Conservation (phyloP, 2,113 vertebrate species). For the Pterocles burchelli region DNA sequence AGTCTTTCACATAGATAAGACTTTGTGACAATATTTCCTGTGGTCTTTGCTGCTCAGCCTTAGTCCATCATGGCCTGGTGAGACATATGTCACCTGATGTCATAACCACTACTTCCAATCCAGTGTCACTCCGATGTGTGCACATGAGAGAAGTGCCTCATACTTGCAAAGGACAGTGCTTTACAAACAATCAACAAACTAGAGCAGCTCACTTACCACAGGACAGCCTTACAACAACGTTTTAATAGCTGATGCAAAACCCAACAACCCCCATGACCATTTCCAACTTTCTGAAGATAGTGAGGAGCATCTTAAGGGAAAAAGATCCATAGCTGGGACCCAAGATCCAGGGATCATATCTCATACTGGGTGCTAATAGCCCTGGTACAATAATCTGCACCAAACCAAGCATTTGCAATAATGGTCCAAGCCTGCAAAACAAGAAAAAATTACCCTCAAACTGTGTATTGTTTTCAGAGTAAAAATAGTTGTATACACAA, state of each 20-base stretch:
- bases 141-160: accelerated
- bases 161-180: too few species aligned
- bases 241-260: not conserved
- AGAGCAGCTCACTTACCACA: not conserved
- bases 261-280: accelerated
- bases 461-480: not conserved
- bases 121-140: accelerated
- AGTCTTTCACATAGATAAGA: not conserved
- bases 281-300: not conserved
- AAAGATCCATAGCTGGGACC: not conserved
- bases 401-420: not conserved
- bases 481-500: not conserved
- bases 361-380: not conserved
- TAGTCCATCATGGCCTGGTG: too few species aligned
- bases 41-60: not conserved
- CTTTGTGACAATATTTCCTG: not conserved
- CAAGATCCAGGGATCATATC: not conserved
- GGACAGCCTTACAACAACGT: not conserved
- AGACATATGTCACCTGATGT: accelerated
- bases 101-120: not conserved
- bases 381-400: not conserved
- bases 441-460: not conserved
- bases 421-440: not conserved
- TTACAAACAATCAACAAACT: accelerated
- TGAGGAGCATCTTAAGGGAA: not conserved